phyloP scores from a whole-genome alignment of 23 tunicate species.

The Diplosoma virens region DNA sequence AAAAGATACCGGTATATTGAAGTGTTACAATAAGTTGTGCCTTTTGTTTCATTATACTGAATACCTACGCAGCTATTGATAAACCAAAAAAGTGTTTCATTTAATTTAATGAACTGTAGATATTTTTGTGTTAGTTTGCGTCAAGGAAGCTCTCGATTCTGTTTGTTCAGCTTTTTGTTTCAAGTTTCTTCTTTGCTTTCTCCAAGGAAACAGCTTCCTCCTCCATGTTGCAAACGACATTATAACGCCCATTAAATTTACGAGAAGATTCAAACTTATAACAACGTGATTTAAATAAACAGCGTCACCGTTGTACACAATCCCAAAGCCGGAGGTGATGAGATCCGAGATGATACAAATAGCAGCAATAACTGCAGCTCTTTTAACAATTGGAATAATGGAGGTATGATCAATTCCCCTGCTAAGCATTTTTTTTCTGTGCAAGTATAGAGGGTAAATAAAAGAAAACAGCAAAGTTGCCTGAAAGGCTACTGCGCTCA shows the following conservation, averaged over 20 bases:
- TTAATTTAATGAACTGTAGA: too few species aligned
- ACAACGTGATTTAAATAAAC: conserved; percentile 27
- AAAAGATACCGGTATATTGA: too few species aligned
- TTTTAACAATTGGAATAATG: background rate
- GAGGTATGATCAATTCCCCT: conserved; percentile 1
- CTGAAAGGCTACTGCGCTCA: background rate
- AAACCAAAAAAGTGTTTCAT: too few species aligned
- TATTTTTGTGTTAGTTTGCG: too few species aligned
- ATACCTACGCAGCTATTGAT: too few species aligned
- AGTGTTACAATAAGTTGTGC: too few species aligned
- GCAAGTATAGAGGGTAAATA: conserved; percentile 21
- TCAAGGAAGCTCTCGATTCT: too few species aligned
- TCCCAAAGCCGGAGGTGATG: background rate
- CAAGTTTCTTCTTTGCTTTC: too few species aligned
- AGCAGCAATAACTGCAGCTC: conserved; percentile 2
- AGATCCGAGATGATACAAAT: conserved; percentile 9
- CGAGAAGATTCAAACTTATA: conserved; percentile 14
- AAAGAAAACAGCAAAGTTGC: conserved; percentile 1
- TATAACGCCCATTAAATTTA: conserved; percentile 3
- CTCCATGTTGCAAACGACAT: conserved; percentile 7
- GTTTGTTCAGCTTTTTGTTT: too few species aligned
- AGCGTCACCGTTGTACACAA: background rate
- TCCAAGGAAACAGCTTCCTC: conserved; percentile 12
- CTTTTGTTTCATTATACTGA: too few species aligned
- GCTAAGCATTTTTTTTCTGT: conserved; percentile 9